Evolutionary conservation across 2,888 invertebrate species (phyloP).

Genomic region (Danaus chrysippus): DNA sequence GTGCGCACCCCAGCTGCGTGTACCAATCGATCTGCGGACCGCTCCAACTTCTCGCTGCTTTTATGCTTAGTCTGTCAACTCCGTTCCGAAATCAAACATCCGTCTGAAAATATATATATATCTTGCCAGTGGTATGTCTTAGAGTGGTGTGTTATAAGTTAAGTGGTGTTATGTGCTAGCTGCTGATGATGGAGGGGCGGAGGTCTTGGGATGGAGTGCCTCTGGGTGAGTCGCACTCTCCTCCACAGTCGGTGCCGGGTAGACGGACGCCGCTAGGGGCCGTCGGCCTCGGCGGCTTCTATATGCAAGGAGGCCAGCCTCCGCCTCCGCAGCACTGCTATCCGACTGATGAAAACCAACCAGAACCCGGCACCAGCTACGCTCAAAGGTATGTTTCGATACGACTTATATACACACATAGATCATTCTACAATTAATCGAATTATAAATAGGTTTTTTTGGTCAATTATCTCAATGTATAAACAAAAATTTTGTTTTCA

Average conservation of each 20-base stretch:
- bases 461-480: too few relatives aligned
- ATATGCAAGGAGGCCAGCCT: constrained; percentile 84
- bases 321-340: constrained; percentile 77
- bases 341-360: constrained; percentile 88
- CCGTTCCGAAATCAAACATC: constrained; percentile 52
- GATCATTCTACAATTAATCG: too few relatives aligned
- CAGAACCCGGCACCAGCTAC: constrained; percentile 81
- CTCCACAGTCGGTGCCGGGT: constrained; percentile 81
- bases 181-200: constrained; percentile 67
- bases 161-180: constrained; percentile 54
- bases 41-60: constrained; percentile 49
- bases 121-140: constrained; percentile 34
- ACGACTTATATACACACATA: too few relatives aligned
- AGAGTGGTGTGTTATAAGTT: constrained; percentile 15
- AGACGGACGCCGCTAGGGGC: constrained; percentile 89
- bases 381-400: constrained; percentile 59
- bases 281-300: constrained; percentile 92
- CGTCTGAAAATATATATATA: constrained; percentile 18
- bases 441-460: too few relatives aligned
- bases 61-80: constrained; percentile 63
- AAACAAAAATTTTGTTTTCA: too few relatives aligned
- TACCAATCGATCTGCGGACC: constrained; percentile 74
- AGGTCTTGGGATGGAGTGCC: constrained; percentile 73
- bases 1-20: constrained; percentile 78
- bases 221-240: constrained; percentile 71